These are phyloP conservation scores for Pseudoips prasinana DNA, from an alignment of 2,888 invertebrate genomes.

Conservation along the genomic window DNA sequence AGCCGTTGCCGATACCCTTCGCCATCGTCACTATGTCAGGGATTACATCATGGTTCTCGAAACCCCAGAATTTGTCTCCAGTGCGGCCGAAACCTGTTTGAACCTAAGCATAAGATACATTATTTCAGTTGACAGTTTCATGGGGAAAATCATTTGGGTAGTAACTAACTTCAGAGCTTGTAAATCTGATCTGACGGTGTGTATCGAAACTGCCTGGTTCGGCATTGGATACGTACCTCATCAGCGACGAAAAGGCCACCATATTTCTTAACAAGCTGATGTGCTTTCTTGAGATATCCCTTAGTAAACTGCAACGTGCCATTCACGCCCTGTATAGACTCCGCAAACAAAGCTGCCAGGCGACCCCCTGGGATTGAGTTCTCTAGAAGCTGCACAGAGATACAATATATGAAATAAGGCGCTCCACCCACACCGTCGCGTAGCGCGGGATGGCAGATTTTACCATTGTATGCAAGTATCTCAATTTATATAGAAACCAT, in stretches of 20 bases:
- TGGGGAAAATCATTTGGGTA: too few relatives aligned
- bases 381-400: conserved; percentile 83
- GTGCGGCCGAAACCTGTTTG: conserved; percentile 98
- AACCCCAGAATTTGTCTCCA: conserved; percentile 98
- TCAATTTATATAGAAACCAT: too few relatives aligned
- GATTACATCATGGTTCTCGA: conserved; percentile 90
- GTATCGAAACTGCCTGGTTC: too few relatives aligned
- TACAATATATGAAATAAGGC: too few relatives aligned
- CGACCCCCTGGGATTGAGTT: conserved; percentile 89
- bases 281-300: conserved; percentile 91
- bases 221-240: conserved; percentile 82
- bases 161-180: too few relatives aligned
- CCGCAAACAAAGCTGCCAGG: conserved; percentile 95
- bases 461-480: too few relatives aligned
- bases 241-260: conserved; percentile 96
- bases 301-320: conserved; percentile 96
- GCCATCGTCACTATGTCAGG: conserved; percentile 99
- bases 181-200: too few relatives aligned
- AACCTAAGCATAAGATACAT: conserved; percentile 77
- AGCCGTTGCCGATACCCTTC: conserved; percentile 97
- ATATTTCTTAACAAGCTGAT: conserved; percentile 87
- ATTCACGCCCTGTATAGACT: conserved; percentile 98
- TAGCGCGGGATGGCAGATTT: too few relatives aligned
- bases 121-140: too few relatives aligned
- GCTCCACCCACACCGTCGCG: too few relatives aligned